phyloP scores from a whole-genome alignment of 2,113 vertebrate species.

The Trogon melanurus region DNA sequence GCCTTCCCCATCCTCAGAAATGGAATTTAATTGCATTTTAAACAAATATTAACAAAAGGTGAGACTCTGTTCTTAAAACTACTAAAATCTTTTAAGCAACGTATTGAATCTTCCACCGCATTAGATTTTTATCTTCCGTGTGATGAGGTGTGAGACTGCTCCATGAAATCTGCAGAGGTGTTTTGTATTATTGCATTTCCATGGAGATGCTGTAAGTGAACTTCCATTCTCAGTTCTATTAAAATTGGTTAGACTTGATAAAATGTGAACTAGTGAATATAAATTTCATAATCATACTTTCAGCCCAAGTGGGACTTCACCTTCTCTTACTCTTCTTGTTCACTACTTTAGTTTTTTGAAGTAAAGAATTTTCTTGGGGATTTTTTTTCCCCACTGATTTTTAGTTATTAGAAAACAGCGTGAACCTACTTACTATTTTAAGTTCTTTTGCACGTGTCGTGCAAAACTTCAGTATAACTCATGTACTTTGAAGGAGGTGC shows the following conservation, averaged over 20 bases:
- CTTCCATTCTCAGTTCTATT: slow-evolving; percentile 36
- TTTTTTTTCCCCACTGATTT: background rate
- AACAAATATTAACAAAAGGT: slow-evolving; percentile 69
- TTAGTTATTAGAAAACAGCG: background rate
- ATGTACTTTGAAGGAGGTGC: background rate
- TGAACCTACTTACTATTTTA: background rate
- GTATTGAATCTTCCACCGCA: slow-evolving; percentile 57
- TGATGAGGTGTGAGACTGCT: slow-evolving; percentile 35
- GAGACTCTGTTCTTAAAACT: slow-evolving; percentile 58
- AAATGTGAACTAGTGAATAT: slow-evolving; percentile 20
- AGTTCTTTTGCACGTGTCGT: background rate
- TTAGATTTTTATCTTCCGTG: slow-evolving; percentile 61
- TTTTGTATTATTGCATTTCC: slow-evolving; percentile 50
- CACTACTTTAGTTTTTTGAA: background rate
- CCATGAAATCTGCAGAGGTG: slow-evolving; percentile 30
- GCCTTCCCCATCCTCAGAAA: slow-evolving; percentile 13
- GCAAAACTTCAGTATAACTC: background rate
- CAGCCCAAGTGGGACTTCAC: background rate
- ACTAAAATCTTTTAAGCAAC: slow-evolving; percentile 48
- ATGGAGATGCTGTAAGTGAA: slow-evolving; percentile 2
- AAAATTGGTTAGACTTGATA: slow-evolving; percentile 26
- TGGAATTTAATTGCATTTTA: slow-evolving; percentile 71
- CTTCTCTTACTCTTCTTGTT: background rate
- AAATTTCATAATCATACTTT: slow-evolving; percentile 14
- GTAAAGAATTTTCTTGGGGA: background rate